phyloP scores from a whole-genome alignment of 2,113 vertebrate species.

The Chamaetylas fuelleborni region DNA sequence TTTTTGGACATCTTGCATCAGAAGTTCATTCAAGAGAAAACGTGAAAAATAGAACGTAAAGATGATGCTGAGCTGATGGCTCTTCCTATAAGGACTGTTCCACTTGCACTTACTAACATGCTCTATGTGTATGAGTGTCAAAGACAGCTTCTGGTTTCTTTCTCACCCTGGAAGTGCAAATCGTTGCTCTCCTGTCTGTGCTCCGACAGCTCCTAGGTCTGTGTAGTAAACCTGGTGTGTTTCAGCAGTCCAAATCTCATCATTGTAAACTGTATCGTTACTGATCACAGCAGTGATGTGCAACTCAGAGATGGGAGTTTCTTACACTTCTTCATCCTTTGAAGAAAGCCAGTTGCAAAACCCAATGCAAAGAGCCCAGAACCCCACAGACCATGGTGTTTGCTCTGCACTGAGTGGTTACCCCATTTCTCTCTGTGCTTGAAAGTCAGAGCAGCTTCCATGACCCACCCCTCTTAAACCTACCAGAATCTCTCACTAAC shows the following conservation, averaged over 20 bases:
- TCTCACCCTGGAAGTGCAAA: neutral
- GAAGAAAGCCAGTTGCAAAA: neutral
- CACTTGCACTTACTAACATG: neutral
- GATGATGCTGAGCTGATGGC: neutral
- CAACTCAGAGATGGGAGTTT: fast-evolving
- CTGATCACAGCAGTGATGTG: neutral
- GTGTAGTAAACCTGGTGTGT: neutral
- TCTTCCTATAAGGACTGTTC: neutral
- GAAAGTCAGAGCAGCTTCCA: neutral
- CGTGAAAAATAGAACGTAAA: neutral
- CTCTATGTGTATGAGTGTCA: neutral
- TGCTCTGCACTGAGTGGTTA: neutral
- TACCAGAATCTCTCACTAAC: neutral
- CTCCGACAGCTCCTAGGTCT: neutral
- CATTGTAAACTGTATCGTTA: neutral
- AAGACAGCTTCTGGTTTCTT: neutral
- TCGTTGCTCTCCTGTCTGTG: neutral
- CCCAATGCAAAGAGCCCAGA: neutral
- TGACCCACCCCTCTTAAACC: neutral
- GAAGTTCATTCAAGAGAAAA: neutral
- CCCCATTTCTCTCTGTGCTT: neutral
- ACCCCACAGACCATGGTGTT: fast-evolving
- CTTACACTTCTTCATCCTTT: neutral
- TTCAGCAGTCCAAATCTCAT: neutral
- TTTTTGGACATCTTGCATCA: neutral